Conservation (phyloP, 2,888 invertebrate genomes). For the Drosophila borborema region DNA sequence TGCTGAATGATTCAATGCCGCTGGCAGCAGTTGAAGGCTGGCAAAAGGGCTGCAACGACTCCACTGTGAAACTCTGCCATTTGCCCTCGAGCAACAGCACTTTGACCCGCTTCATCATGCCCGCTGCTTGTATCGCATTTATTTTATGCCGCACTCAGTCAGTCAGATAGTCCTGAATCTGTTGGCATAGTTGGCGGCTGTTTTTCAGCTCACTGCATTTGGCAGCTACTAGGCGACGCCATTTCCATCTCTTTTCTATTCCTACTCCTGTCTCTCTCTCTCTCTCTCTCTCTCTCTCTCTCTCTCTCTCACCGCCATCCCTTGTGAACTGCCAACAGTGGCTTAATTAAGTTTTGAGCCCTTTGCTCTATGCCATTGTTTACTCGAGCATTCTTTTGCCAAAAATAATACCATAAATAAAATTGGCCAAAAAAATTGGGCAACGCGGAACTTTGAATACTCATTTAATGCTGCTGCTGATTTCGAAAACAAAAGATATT, state of each 20-base stretch:
- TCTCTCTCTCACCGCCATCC: not conserved
- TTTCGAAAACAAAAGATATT: not conserved
- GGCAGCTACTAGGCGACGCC: constrained; percentile 40
- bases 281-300: not conserved
- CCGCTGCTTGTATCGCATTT: constrained; percentile 16
- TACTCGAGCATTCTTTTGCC: constrained; percentile 37
- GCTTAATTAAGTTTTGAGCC: constrained; percentile 71
- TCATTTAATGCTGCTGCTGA: not conserved
- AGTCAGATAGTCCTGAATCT: not conserved
- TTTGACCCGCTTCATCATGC: constrained; percentile 8
- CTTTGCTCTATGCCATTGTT: constrained; percentile 51
- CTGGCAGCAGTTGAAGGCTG: constrained; percentile 14
- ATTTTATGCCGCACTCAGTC: constrained; percentile 21
- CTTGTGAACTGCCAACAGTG: constrained; percentile 12
- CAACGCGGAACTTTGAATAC: constrained; percentile 15
- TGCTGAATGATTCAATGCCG: constrained; percentile 48
- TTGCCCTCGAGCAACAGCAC: constrained; percentile 12
- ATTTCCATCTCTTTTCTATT: constrained; percentile 3
- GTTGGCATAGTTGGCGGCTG: constrained; percentile 22
- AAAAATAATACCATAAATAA: constrained; percentile 61
- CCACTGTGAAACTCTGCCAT: constrained; percentile 7
- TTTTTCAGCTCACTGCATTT: constrained; percentile 39
- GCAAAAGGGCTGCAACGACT: constrained; percentile 10
- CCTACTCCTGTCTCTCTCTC: not conserved
- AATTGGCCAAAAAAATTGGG: constrained; percentile 34